Evolutionary conservation across 2,113 vertebrate genomes (phyloP), one percentile per base, ranked within the genome.

Genomic region (Numida meleagris): DNA sequence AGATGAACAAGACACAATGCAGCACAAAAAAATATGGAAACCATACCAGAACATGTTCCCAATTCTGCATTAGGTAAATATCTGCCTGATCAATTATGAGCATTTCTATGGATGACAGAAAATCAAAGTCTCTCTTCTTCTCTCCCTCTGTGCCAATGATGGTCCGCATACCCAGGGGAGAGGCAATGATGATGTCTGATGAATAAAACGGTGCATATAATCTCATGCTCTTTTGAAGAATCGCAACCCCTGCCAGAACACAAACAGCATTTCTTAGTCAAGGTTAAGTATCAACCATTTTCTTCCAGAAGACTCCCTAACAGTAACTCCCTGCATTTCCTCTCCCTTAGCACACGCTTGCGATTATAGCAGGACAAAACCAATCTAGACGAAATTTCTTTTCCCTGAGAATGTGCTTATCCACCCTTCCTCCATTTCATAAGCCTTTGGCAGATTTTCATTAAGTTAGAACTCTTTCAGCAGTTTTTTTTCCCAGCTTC

Each of bases 1-100:
- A 72, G 62, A 38, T 19, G 43, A 86, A 61, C 2, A 10, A 66
- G 43, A 66, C n/a, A 82, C 18, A 51, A 12, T 4, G 50, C 14
- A 50, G 19, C 40, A 55, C 53, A 17, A 65, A n/a, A 89, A 86
- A 63, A 48, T 2, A n/a, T 0, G 2, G 36, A 66, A 81, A 83
- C 75, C 97, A 91, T 96, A 99, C 99, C 99, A 99, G 94, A 58
- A 99, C 93, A 2, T 99, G 99, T 62, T 99, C 99, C 99, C 99
- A 99, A 83, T 99, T 99, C 97, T 99, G 99, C 99, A 99, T 99
- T 90, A 99, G 98, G 91, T 98, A 98, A 68, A 99, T 95, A n/a
- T 99, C 99, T 7, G 98, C 98, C 95, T 99, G 99, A 92, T 99
- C 99, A 74, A 99, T 96, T 74, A 99, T 95, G 74, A 99, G 98